Evolutionary conservation across 2,888 invertebrate genomes (phyloP).

Genomic region (Dryococelus australis): DNA sequence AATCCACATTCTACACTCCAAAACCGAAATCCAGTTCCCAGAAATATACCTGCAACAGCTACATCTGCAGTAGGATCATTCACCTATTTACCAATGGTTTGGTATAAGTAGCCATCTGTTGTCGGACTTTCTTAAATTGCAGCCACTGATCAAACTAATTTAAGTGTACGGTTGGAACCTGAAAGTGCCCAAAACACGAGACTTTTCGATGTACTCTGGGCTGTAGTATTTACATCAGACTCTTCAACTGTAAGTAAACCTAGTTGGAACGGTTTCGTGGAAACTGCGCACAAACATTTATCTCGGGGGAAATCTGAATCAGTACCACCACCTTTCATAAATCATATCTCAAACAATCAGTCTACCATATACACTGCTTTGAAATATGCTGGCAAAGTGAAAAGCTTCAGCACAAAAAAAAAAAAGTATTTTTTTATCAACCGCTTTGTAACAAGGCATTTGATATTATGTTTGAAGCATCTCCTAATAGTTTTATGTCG

Average conservation of each 20-base stretch:
- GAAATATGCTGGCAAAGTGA: not conserved
- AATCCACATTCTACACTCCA: not conserved
- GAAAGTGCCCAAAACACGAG: not conserved
- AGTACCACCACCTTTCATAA: not conserved
- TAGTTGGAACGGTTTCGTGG: conserved; percentile 4
- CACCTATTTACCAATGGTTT: not conserved
- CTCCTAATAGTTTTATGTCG: not conserved
- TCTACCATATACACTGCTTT: not conserved
- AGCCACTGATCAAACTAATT: not conserved
- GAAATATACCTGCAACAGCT: not conserved
- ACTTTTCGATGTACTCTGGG: not conserved
- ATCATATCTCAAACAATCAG: not conserved
- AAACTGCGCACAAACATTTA: not conserved
- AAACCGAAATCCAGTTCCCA: not conserved
- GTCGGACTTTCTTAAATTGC: not conserved
- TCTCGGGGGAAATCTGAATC: not conserved
- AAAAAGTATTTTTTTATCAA: not conserved
- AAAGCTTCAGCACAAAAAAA: not conserved
- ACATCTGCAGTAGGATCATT: not conserved
- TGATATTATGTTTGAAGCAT: not conserved
- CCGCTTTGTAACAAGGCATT: not conserved
- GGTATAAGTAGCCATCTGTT: not conserved
- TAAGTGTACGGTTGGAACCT: not conserved
- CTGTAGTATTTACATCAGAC: not conserved
- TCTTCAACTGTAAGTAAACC: not conserved